Percentiles rank a stretch among this genome's conserved stretches.
phyloP scores from a whole-genome alignment of 2,888 invertebrate species.

The Syrista parreyssii region DNA sequence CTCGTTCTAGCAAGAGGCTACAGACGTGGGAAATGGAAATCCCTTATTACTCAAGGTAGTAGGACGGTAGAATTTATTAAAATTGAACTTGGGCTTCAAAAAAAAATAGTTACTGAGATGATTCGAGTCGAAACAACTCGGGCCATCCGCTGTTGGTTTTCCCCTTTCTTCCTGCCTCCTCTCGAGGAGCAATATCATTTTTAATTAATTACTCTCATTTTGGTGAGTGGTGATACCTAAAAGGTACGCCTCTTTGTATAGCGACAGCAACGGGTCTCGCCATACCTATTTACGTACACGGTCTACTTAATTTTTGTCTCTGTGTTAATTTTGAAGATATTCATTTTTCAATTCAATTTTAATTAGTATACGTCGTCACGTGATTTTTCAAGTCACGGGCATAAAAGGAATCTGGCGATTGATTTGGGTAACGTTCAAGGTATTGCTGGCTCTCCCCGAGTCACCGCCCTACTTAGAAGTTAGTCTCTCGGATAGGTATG shows the following conservation, averaged over 20 bases:
- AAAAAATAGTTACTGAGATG: constrained; percentile 14
- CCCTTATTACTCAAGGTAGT: not conserved
- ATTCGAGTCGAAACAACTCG: constrained; percentile 18
- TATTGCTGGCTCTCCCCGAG: too few species aligned
- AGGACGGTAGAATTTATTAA: constrained; percentile 11
- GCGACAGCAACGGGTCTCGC: not conserved
- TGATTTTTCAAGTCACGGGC: too few species aligned
- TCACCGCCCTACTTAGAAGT: too few species aligned
- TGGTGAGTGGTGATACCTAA: constrained; percentile 18
- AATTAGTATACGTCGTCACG: too few species aligned
- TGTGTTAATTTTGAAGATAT: not conserved
- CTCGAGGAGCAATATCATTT: constrained; percentile 16
- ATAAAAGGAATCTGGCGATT: too few species aligned
- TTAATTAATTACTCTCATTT: constrained; percentile 24
- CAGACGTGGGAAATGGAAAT: not conserved
- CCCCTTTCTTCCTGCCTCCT: not conserved
- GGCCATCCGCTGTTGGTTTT: constrained; percentile 1
- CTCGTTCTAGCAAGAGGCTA: not conserved
- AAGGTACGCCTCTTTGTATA: constrained; percentile 11
- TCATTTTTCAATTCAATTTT: not conserved
- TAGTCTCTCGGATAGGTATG: too few species aligned
- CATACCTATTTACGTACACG: not conserved
- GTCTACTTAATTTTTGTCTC: not conserved
- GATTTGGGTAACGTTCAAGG: too few species aligned
- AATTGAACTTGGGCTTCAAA: constrained; percentile 16